Base-by-base conservation (phyloP, 2,797 vertebrate genomes). In the Falco naumanni region DNA sequence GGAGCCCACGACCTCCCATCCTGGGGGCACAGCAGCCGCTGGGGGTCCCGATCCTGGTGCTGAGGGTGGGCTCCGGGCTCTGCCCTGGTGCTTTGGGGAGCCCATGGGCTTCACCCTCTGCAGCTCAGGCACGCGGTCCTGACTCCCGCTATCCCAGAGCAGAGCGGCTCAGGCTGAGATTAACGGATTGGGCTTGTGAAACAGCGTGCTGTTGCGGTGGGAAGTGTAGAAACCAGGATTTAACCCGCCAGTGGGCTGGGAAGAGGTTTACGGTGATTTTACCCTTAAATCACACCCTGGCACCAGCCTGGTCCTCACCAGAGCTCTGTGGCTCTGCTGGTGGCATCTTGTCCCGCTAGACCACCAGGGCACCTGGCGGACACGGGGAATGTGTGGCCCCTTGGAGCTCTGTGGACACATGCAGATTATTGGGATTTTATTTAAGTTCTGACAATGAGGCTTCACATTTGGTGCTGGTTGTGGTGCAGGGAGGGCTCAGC, bases 351-450 rank as follows among this genome's bases (percentile, higher is more conserved):
- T 54, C 41, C 13, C 1, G 1, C 26, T 2, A 26, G 15, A 9
- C 26, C 9, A 3, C 64, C 5, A 3, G 47, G 37, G 20, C 12
- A 1, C 16, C 50, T n/a, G 4, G 1, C 1, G 1, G 28, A 21
- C 3, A 0, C 4, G 29, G 39, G 33, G 39, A 51, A 29, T 2
- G 1, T 1, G 8, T 22, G 14, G 50, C 26, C 33, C 41, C 10
- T 7, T 7, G 0, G 33, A 59, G 34, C 45, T 66, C 61, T 16
- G 7, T 1, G 1, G 13, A 37, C n/a, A 13, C 4, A 2, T 5
- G 5, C 12, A 4, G 37, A 16, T 63, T 7, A 6, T 2, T 29
- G 51, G 20, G 47, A 34, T 33, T 65, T 77, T 13, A 39, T 29
- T 31, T 10, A 31, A 48, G 15, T 29, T 54, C 47, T 72, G 65